A percentile compares a stretch with the other conserved stretches of the same genome.
Conservation (phyloP, 1,140 invertebrate genomes). For the Zaprionus davidi region DNA sequence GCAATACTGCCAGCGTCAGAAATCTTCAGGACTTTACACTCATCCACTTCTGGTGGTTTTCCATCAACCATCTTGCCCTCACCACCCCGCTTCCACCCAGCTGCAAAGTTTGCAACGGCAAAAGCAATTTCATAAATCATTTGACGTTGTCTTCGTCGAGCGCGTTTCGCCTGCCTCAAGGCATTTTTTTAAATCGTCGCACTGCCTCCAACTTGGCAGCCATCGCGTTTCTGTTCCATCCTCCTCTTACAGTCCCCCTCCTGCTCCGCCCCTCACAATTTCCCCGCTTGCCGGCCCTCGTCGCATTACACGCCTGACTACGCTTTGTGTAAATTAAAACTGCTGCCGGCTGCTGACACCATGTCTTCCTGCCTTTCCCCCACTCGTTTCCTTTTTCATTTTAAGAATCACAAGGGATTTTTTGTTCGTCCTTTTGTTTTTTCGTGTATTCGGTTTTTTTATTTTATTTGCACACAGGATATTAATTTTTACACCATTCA, state of each 20-base stretch:
- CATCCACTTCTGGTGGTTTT: not conserved
- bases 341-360: constrained; percentile 69
- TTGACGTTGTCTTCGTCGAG: constrained; percentile 62
- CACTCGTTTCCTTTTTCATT: constrained; percentile 1
- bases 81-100: not conserved
- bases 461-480: constrained; percentile 65
- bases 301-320: constrained; percentile 78
- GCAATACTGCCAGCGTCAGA: not conserved
- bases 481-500: constrained; percentile 84
- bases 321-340: constrained; percentile 83
- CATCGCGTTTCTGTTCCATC: not conserved
- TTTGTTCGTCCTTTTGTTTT: constrained; percentile 30
- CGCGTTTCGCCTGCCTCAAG: constrained; percentile 59
- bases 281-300: constrained; percentile 10
- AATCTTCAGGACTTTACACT: not conserved
- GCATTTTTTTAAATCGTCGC: constrained; percentile 73
- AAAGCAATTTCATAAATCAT: constrained; percentile 84
- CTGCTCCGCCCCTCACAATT: not conserved
- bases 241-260: not conserved
- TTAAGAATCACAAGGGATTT: constrained; percentile 35
- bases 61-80: not conserved
- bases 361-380: not conserved
- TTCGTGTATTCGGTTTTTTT: not conserved
- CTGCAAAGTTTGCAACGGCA: constrained; percentile 54
- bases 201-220: not conserved